A percentile compares a stretch with the other conserved stretches of the same genome.
These are phyloP conservation scores for Hemichromis elongatus DNA, from an alignment of 2,113 vertebrate genomes.

Conservation along the genomic window DNA sequence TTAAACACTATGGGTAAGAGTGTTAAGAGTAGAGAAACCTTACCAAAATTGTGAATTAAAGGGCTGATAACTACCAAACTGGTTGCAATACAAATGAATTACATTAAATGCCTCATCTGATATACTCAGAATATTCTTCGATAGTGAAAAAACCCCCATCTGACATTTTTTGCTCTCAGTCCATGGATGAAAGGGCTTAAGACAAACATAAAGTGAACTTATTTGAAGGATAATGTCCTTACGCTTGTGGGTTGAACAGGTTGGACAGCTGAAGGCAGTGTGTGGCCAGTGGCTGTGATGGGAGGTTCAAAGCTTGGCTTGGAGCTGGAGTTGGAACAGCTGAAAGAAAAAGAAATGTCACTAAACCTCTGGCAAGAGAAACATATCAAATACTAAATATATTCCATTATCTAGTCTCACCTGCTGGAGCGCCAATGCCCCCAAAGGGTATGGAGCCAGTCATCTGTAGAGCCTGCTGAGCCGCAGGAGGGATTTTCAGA, in stretches of 20 bases:
- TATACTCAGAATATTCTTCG: background rate
- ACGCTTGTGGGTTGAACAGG: slow-evolving; percentile 98
- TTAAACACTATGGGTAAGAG: too few relatives aligned
- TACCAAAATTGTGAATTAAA: background rate
- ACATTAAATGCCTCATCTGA: background rate
- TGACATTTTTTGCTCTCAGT: background rate
- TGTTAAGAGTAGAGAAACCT: background rate
- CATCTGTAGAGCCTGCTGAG: slow-evolving; percentile 97
- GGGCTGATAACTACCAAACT: background rate
- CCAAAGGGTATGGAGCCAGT: slow-evolving; percentile 90
- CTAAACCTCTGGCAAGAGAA: background rate
- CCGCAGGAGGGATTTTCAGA: slow-evolving; percentile 93
- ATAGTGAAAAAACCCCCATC: background rate
- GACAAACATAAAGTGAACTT: background rate
- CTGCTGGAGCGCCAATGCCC: slow-evolving; percentile 75
- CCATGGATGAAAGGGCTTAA: background rate
- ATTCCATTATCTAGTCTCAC: background rate
- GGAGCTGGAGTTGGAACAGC: slow-evolving; percentile 53
- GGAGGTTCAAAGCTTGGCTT: slow-evolving; percentile 76
- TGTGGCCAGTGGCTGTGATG: slow-evolving; percentile 91
- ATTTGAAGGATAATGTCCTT: slow-evolving; percentile 48
- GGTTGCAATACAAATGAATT: background rate
- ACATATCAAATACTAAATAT: background rate
- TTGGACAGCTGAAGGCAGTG: slow-evolving; percentile 98
- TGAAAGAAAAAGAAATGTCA: background rate